A percentile compares a stretch with the other conserved stretches of the same genome.
These are phyloP conservation scores for Dolichotis patagonum DNA, from an alignment of 2,113 vertebrate genomes.

Conservation along the genomic window DNA sequence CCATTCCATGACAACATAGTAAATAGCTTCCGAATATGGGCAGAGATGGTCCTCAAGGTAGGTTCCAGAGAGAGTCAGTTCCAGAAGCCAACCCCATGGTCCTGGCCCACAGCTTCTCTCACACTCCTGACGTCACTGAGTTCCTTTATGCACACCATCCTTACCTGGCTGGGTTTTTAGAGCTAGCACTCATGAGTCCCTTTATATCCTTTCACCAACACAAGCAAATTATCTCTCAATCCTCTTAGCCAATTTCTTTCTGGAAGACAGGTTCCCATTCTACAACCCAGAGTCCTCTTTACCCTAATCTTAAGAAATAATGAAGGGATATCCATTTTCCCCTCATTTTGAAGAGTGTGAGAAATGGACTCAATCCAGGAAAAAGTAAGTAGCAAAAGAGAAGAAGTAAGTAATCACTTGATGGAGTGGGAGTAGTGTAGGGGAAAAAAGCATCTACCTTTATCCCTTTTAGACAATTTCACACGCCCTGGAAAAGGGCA, in stretches of 20 bases:
- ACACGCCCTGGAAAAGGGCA: background rate
- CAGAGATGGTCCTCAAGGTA: accelerated
- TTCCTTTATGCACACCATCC: background rate
- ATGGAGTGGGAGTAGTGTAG: too few relatives aligned
- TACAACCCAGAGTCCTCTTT: background rate
- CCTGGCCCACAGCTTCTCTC: background rate
- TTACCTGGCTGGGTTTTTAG: background rate
- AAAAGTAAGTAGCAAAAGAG: background rate
- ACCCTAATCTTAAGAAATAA: background rate
- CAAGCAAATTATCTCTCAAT: background rate
- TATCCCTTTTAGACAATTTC: background rate
- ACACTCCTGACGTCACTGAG: accelerated
- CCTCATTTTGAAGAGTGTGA: background rate
- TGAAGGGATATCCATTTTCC: background rate
- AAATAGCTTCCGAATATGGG: background rate
- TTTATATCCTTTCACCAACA: background rate
- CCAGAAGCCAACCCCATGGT: accelerated
- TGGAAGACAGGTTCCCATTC: background rate
- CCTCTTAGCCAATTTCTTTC: conserved; percentile 8
- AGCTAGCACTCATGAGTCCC: background rate
- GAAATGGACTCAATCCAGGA: background rate
- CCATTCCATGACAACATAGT: background rate
- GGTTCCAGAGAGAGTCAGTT: too few relatives aligned
- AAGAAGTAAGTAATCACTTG: background rate
- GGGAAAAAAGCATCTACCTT: background rate